Base-by-base conservation (phyloP, 2,113 vertebrate species). In the Promerops cafer region DNA sequence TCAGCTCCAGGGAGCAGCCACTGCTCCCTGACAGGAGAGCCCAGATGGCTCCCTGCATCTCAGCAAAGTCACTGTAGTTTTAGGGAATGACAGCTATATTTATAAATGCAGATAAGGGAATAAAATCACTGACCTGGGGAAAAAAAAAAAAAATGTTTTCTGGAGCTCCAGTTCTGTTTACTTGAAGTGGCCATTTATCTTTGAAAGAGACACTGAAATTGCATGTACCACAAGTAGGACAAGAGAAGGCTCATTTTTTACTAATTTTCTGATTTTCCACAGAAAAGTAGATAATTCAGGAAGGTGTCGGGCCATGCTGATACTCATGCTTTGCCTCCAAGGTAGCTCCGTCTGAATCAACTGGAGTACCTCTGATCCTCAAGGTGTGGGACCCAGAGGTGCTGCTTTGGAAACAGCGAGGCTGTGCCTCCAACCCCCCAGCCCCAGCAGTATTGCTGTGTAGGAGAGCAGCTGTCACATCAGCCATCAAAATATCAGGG, bases 361-460 rank as follows among this genome's bases (percentile, higher is more conserved):
- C 20, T n/a, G 45, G 35, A 42, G 17, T 21, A 4, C 5, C 64
- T 39, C 63, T 10, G 35, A 26, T 16, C 4, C 16, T 16, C 7
- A 0, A 6, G 11, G 11, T n/a, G 26, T 5, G 18, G 30, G 16
- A 18, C 6, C 13, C 47, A 66, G 9, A 21, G 44, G 9, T 37
- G 30, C 66, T 63, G 27, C 30, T 52, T 18, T 23, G 60, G 76
- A 44, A 88, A 47, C 0, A 3, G 18, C 0, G 0, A 35, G 33
- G 52, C 18, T 50, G 16, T 20, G 18, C 7, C 33, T 26, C 10
- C 50, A 39, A 3, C 2, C 5, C 39, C 39, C 28, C 23, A 59
- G 28, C 33, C 42, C 17, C 33, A 50, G 7, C 8, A 44, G 5
- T 2, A 8, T 9, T 57, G 16, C 47, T 26, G 21, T 1, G 0